Evolutionary conservation across 2,113 vertebrate genomes (phyloP), one percentile per base, ranked within the genome.

Genomic region (Channa maculata): DNA sequence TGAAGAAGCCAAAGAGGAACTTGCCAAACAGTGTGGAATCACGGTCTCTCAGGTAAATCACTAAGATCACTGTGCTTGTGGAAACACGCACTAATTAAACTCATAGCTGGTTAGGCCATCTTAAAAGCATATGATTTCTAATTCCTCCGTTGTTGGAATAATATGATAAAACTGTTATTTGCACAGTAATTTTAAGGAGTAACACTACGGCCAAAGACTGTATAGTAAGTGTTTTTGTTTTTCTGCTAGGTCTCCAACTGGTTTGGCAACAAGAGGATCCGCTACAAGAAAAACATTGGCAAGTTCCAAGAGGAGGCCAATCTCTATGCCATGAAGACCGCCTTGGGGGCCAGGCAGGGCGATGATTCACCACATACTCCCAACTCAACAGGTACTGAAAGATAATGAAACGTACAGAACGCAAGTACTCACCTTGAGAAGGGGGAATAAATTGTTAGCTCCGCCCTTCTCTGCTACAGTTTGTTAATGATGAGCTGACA

Each of bases 251-350:
- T 97, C 75, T 97, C 95, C 74, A 97, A 97, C 92, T 97, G 96
- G 96, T 97, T 97, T 85, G 96, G 96, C 77, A 97, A 97, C 91
- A 97, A 97, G 88, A 93, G 96, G 82, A 97, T 97, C 84, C 94
- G 96, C 78, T 97, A 97, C 90, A 97, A 97, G 94, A 97, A 97
- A 89, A 97, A 97, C 85, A 97, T 97, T 13, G 94, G 96, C 44
- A 97, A 97, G 91, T 97, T 97, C 91, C 96, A 97, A 75, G 96
- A 97, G 75, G 96, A 97, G 83, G 96, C 96, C 62, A 97, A 97
- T 87, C 94, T 97, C 45, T 97, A 97, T 4, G 96, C 96, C 44
- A 96, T 97, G 93, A 97, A 97, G 93, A 97, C 96, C 0, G 96
- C 96, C 0, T 86, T 97, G 58, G 96, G 93, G 4, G 94, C 94